Evolutionary conservation across 1,140 invertebrate species (phyloP).

Genomic region (Panulirus ornatus): DNA sequence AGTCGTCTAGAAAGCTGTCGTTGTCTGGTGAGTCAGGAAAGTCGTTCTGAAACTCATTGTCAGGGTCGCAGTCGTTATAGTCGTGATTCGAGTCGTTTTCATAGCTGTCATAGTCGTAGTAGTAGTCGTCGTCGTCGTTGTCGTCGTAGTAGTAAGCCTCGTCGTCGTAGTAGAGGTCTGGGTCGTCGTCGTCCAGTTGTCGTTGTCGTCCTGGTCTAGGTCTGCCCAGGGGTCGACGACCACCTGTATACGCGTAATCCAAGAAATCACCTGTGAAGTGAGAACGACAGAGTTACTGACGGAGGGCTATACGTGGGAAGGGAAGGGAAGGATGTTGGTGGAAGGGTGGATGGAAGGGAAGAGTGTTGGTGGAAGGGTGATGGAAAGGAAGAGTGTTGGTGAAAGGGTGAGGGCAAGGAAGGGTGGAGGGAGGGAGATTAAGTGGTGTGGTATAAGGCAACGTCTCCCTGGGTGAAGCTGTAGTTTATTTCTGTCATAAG

Average conservation of each 20-base stretch:
- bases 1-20: not conserved
- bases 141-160: constrained; percentile 35
- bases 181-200: constrained; percentile 43
- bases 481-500: no score
- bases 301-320: not conserved
- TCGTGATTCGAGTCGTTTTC: not conserved
- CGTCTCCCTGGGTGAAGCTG: no score
- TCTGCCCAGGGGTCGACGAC: constrained; percentile 27
- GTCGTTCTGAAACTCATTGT: not conserved
- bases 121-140: constrained; percentile 15
- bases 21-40: not conserved
- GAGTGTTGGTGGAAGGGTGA: not conserved
- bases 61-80: not conserved
- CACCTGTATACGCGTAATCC: constrained; percentile 60
- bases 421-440: not conserved
- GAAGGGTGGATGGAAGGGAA: not conserved
- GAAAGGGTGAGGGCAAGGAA: not conserved
- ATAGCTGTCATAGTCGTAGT: not conserved
- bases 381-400: not conserved
- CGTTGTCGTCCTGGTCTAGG: constrained; percentile 16
- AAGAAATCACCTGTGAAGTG: constrained; percentile 48
- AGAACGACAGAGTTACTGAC: not conserved
- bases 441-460: not conserved
- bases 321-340: not conserved
- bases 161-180: constrained; percentile 46